Conservation (phyloP, 2,888 invertebrate species). For the Hydraecia micacea region DNA sequence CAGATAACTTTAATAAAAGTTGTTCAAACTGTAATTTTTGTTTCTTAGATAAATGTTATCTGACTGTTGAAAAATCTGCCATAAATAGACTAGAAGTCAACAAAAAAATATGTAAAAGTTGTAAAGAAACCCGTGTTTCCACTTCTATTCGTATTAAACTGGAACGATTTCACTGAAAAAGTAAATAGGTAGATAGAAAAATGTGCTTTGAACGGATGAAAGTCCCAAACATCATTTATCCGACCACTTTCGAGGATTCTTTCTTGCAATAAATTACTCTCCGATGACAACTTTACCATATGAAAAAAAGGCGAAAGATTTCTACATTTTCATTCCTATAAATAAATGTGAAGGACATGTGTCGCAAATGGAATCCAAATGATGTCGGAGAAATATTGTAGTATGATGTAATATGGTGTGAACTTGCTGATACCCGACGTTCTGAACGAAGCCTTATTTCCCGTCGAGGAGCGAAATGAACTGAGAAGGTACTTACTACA, state of each 20-base stretch:
- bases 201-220: neutral
- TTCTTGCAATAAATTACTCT: slow-evolving; percentile 35
- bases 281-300: slow-evolving; percentile 40
- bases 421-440: slow-evolving; percentile 6
- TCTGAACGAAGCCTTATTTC: slow-evolving; percentile 32
- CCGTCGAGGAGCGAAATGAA: slow-evolving; percentile 27
- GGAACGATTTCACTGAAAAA: neutral
- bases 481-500: slow-evolving; percentile 31
- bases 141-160: neutral
- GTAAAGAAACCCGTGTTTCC: neutral
- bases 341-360: slow-evolving; percentile 51
- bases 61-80: neutral
- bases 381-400: slow-evolving; percentile 44
- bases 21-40: neutral
- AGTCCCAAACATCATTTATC: neutral
- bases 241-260: slow-evolving; percentile 1
- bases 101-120: neutral
- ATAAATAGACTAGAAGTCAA: neutral
- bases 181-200: neutral
- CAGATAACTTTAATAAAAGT: neutral
- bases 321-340: slow-evolving; percentile 41
- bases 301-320: slow-evolving; percentile 17
- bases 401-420: slow-evolving; percentile 38
- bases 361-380: slow-evolving; percentile 58
- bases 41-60: neutral